These are phyloP conservation scores for Eulemur albifrons DNA, from an alignment of 2,797 vertebrate genomes.

Conservation along the genomic window DNA sequence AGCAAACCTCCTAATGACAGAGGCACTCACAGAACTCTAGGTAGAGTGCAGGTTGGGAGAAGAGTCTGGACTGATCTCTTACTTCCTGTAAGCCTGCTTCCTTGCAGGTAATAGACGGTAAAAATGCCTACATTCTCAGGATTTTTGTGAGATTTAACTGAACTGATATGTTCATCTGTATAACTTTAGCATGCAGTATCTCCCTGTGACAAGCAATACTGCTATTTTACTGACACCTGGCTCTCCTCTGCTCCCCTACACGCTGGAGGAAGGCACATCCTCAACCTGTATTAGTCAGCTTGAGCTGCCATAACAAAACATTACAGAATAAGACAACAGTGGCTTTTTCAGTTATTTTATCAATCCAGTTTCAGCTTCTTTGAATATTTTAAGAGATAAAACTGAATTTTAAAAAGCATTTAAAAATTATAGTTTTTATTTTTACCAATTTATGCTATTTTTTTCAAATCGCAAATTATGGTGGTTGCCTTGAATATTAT, in stretches of 20 bases:
- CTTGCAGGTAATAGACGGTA: neutral
- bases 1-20: neutral
- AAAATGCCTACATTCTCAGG: neutral
- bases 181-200: neutral
- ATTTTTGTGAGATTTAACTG: neutral
- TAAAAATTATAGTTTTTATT: neutral
- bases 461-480: neutral
- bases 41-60: neutral
- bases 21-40: neutral
- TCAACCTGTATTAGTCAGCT: neutral
- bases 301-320: neutral
- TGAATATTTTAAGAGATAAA: constrained; percentile 8
- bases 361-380: neutral
- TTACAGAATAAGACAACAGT: neutral
- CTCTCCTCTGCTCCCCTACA: neutral
- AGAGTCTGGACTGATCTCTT: neutral
- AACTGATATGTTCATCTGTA: neutral
- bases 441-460: neutral
- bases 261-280: neutral
- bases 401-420: neutral
- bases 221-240: neutral
- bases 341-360: neutral
- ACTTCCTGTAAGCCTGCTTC: neutral
- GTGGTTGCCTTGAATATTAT: neutral
- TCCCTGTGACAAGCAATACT: neutral